Base-by-base conservation (phyloP, 2,797 vertebrate genomes). In the Hybognathus amarus region DNA sequence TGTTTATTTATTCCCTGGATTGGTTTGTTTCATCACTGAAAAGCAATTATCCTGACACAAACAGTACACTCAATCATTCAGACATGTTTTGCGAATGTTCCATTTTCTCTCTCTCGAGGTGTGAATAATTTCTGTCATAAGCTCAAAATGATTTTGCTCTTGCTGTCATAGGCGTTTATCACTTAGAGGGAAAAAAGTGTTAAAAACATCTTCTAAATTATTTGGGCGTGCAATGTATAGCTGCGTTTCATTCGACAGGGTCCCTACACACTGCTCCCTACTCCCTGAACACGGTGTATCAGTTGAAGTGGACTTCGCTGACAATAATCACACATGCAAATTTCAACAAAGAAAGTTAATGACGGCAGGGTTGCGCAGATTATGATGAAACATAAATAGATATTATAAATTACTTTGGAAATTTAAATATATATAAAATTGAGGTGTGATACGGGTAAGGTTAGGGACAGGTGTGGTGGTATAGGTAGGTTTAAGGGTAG, bases 21-120 rank as follows among this genome's bases (percentile, higher is more conserved):
- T 77, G 64, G 77, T 69, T 83, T 80, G 78, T 76, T 79, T 66
- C 70, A 73, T 83, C 81, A 45, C 64, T 54, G 52, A 61, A 86
- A 83, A 83, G 69, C 85, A 83, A 79, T 63, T 83, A 80, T 75
- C 50, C 45, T 69, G 69, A 83, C 24, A 33, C 42, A 70, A 83
- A 77, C 59, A 54, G 9, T 63, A 68, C 68, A 67, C 75, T 75
- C 69, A 80, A 85, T 70, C 82, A 81, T 76, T 67, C 67, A 42
- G 77, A 73, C 84, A 66, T 45, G 76, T 83, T 78, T 52, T 59
- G 80, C 33, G n/a, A 82, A 67, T 54, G 61, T 47, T 77, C 45
- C 38, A 50, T 73, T 70, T 54, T 56, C 30, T 59, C 52, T 74
- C 61, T 83, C 45, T 47, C 30, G 68, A 83, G 40, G 56, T 69